Evolutionary conservation across 2,113 vertebrate species (phyloP).

Genomic region (Narcine bancroftii): DNA sequence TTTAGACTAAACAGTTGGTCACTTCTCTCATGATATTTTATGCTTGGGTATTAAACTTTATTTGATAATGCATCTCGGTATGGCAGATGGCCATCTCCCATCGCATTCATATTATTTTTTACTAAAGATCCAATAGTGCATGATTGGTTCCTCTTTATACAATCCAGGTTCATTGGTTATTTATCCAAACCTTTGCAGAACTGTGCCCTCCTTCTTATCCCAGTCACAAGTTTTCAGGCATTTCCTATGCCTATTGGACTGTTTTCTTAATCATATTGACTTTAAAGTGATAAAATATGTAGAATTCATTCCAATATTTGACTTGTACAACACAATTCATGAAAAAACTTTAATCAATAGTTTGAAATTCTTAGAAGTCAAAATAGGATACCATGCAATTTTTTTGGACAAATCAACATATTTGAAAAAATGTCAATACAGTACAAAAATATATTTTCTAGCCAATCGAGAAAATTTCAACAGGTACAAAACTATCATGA

Average conservation of each 20-base stretch:
- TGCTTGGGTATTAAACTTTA: too few relatives aligned
- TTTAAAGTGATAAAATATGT: too few relatives aligned
- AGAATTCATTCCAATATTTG: background rate
- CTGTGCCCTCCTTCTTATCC: background rate
- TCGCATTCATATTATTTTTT: background rate
- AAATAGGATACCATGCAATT: background rate
- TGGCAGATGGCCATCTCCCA: background rate
- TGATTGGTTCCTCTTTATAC: background rate
- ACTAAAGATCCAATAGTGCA: background rate
- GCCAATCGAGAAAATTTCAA: background rate
- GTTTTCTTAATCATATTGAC: background rate
- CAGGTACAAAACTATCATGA: constrained; percentile 18
- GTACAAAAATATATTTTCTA: constrained; percentile 37
- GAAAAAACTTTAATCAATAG: background rate
- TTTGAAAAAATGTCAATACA: constrained; percentile 27
- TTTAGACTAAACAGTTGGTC: too few relatives aligned
- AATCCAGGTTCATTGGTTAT: too few relatives aligned
- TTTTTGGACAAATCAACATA: background rate
- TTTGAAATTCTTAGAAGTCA: background rate
- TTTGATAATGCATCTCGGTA: background rate
- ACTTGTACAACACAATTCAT: background rate
- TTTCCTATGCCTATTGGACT: background rate
- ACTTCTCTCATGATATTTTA: too few relatives aligned
- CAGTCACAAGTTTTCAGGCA: too few relatives aligned
- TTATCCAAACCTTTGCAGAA: background rate